Conservation (phyloP, 2,113 vertebrate species). For the Orthonyx spaldingii region DNA sequence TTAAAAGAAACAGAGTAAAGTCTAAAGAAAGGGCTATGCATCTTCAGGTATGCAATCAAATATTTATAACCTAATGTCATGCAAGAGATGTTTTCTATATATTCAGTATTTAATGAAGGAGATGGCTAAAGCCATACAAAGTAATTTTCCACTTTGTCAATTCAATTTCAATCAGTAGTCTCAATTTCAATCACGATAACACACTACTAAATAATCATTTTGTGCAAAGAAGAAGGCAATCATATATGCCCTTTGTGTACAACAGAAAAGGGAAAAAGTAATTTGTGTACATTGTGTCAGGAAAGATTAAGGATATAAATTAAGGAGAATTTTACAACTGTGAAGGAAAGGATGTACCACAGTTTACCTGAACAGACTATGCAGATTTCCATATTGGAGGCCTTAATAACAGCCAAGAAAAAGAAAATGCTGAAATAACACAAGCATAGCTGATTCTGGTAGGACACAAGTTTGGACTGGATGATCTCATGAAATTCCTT, state of each 20-base stretch:
- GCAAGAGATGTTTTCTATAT: neutral
- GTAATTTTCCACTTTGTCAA: neutral
- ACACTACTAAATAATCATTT: neutral
- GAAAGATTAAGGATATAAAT: neutral
- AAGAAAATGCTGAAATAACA: neutral
- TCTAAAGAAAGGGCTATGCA: neutral
- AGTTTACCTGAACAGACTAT: neutral
- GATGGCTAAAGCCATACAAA: neutral
- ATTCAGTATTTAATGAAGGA: neutral
- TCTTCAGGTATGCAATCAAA: neutral
- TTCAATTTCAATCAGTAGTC: neutral
- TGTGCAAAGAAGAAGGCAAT: neutral
- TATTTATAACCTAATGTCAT: neutral
- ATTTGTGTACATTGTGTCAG: neutral
- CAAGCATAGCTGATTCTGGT: neutral
- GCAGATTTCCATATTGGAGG: neutral
- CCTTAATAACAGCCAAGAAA: neutral
- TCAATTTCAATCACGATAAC: neutral
- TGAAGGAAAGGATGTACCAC: neutral
- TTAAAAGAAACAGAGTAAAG: neutral
- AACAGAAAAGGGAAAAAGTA: neutral
- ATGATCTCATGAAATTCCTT: neutral
- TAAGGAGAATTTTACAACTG: neutral
- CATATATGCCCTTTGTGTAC: neutral
- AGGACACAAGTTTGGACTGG: neutral